Conservation (phyloP, 1,140 invertebrate genomes). For the Metopolophium dirhodum region DNA sequence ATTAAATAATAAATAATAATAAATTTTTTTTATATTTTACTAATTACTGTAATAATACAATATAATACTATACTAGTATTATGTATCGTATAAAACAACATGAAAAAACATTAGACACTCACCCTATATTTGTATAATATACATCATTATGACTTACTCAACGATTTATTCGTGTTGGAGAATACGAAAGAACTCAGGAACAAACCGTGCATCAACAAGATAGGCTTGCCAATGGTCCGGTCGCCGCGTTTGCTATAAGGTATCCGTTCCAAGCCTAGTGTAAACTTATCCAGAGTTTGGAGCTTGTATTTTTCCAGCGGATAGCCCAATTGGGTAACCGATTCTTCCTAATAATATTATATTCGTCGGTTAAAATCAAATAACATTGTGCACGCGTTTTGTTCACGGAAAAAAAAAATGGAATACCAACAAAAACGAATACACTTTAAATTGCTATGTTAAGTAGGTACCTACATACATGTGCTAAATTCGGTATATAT, state of each 20-base stretch:
- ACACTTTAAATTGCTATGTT: background rate
- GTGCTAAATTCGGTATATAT: too few relatives aligned
- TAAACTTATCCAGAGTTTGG: constrained; percentile 68
- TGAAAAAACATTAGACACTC: background rate
- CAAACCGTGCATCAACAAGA: constrained; percentile 79
- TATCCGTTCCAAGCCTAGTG: constrained; percentile 69
- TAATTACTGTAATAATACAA: too few relatives aligned
- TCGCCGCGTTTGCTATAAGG: constrained; percentile 59
- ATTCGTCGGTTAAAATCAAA: background rate
- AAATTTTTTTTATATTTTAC: too few relatives aligned
- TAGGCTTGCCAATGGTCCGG: constrained; percentile 62
- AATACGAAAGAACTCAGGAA: constrained; percentile 77
- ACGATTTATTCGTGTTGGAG: constrained; percentile 60
- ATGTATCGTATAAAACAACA: background rate
- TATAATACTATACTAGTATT: too few relatives aligned
- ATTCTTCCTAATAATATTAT: background rate
- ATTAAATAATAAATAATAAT: too few relatives aligned
- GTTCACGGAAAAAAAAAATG: background rate
- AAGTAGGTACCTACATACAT: too few relatives aligned
- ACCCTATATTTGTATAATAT: background rate
- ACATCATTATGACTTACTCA: constrained; percentile 45
- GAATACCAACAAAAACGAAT: background rate
- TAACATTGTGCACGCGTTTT: background rate
- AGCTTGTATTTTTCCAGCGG: constrained; percentile 67
- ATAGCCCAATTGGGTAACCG: constrained; percentile 64